Evolutionary conservation across 2,113 vertebrate genomes (phyloP).

Genomic region (Entelurus aequoreus): DNA sequence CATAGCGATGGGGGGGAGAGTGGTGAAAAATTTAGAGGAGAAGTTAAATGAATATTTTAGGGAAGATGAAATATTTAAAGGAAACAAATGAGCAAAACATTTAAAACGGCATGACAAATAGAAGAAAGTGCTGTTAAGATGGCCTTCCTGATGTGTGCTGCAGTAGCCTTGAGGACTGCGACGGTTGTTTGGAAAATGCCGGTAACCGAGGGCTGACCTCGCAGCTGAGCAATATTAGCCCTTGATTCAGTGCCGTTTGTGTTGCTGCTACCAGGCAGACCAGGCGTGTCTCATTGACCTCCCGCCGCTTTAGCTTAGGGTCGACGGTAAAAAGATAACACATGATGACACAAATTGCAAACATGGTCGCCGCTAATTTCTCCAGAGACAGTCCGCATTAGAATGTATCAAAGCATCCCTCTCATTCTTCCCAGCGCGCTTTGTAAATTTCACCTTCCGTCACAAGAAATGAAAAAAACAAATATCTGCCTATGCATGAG

Average conservation of each 20-base stretch:
- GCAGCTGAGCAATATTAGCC: conserved; percentile 57
- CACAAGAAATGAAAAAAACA: conserved; percentile 14
- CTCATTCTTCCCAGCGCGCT: conserved; percentile 1
- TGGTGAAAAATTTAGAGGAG: conserved; percentile 74
- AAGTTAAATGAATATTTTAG: conserved; percentile 79
- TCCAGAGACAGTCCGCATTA: conserved; percentile 17
- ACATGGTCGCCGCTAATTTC: conserved; percentile 21
- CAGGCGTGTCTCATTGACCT: conserved; percentile 55
- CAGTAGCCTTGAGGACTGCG: conserved; percentile 46
- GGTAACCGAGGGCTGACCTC: conserved; percentile 53
- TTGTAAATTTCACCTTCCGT: conserved; percentile 13
- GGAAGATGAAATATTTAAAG: conserved; percentile 76
- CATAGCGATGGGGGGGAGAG: conserved; percentile 62
- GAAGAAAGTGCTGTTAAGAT: conserved; percentile 55
- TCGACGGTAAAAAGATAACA: conserved; percentile 18
- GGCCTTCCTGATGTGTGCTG: conserved; percentile 50
- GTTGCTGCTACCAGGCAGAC: conserved; percentile 51
- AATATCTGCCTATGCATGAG: conserved; percentile 16
- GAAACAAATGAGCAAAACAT: conserved; percentile 80
- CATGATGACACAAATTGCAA: conserved; percentile 30
- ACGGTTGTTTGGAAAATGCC: conserved; percentile 53
- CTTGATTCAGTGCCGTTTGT: conserved; percentile 54
- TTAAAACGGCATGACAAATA: conserved; percentile 74
- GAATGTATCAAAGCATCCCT: conserved; percentile 3
- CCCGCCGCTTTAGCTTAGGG: conserved; percentile 38